phyloP scores from a whole-genome alignment of 2,888 invertebrate species.

The Allophyes oxyacanthae region DNA sequence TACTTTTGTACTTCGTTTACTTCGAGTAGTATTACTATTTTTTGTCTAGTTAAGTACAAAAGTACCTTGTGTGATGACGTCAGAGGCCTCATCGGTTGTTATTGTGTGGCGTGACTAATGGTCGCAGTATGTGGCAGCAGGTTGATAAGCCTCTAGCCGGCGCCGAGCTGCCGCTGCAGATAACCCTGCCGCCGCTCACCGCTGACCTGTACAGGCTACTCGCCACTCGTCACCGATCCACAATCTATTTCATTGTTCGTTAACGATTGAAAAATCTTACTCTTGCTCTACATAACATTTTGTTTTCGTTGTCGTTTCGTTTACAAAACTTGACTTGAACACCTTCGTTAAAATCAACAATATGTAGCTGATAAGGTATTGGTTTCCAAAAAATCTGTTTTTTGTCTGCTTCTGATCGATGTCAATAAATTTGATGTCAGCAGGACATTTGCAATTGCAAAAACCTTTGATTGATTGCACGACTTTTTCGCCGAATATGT shows the following conservation, averaged over 20 bases:
- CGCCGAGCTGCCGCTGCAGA: constrained; percentile 62
- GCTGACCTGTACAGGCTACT: constrained; percentile 51
- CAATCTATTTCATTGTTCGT: constrained; percentile 20
- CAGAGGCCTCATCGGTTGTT: constrained; percentile 42
- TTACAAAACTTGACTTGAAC: constrained; percentile 7
- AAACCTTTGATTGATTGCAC: constrained; percentile 35
- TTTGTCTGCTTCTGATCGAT: constrained; percentile 19
- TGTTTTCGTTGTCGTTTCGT: background rate
- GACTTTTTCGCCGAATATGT: constrained; percentile 36
- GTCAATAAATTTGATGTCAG: constrained; percentile 46
- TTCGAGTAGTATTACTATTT: no score
- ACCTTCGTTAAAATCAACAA: constrained; percentile 8
- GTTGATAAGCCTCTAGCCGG: constrained; percentile 67
- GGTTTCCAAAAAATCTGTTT: constrained; percentile 16
- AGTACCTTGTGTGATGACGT: constrained; percentile 32
- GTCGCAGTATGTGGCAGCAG: constrained; percentile 69
- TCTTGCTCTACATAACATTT: background rate
- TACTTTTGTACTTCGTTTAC: no score
- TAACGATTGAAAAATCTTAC: constrained; percentile 9
- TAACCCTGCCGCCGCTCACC: constrained; percentile 56
- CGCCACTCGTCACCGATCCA: constrained; percentile 26
- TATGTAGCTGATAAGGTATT: constrained; percentile 1
- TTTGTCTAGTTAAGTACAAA: background rate
- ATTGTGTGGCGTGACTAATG: constrained; percentile 66
- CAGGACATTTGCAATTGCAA: constrained; percentile 29